Conservation (phyloP, 2,113 vertebrate species). For the Burhinus oedicnemus region DNA sequence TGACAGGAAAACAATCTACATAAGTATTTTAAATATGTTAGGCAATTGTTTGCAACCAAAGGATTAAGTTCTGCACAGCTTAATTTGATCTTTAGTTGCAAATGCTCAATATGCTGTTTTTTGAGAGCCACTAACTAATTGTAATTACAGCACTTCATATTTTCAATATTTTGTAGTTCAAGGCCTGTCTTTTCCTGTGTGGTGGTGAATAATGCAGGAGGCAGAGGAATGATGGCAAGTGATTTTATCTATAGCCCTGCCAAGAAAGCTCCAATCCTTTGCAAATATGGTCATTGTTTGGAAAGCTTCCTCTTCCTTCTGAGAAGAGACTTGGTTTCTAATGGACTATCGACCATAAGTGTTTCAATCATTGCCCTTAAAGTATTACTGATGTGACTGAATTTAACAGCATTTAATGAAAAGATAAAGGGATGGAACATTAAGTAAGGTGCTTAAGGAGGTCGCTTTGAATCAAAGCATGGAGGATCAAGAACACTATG, state of each 20-base stretch:
- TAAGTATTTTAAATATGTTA: background rate
- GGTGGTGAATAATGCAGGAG: background rate
- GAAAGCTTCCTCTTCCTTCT: background rate
- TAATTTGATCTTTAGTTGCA: background rate
- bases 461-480: background rate
- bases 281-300: background rate
- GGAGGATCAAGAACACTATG: background rate
- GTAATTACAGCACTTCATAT: background rate
- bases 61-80: background rate
- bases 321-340: background rate
- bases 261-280: background rate
- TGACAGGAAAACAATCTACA: background rate
- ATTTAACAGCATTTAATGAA: background rate
- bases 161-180: background rate
- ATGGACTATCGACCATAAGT: fast-evolving
- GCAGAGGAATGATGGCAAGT: background rate
- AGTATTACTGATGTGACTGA: background rate
- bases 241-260: background rate
- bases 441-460: background rate
- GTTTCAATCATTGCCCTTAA: background rate
- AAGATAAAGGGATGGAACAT: background rate
- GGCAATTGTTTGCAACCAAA: background rate
- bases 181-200: background rate
- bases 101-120: background rate
- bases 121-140: background rate